These are phyloP conservation scores for Leucopternis melanops DNA, from an alignment of 2,113 vertebrate species.

Conservation along the genomic window DNA sequence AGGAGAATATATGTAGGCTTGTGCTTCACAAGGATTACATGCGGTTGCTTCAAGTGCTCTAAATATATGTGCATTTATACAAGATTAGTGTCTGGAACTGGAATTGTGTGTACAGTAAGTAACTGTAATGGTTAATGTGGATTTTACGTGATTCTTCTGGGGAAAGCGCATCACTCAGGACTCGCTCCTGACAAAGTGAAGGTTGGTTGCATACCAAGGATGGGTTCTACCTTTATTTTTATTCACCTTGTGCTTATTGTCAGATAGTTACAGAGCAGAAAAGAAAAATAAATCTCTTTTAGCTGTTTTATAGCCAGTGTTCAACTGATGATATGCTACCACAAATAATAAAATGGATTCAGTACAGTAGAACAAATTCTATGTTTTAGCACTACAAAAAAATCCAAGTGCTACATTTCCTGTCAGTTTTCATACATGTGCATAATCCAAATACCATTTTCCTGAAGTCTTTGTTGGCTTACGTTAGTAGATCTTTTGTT, in stretches of 20 bases:
- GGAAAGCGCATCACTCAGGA: neutral
- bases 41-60: neutral
- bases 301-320: neutral
- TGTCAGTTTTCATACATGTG: neutral
- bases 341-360: neutral
- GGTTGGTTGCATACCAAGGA: neutral
- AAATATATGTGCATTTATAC: neutral
- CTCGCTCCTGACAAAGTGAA: neutral
- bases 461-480: conserved; percentile 14
- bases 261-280: neutral
- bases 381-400: neutral
- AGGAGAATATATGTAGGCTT: neutral
- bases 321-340: neutral
- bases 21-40: neutral
- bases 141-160: neutral
- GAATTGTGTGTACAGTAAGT: neutral
- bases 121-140: neutral
- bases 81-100: neutral
- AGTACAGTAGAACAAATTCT: neutral
- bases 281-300: neutral
- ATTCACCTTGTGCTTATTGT: neutral
- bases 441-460: neutral
- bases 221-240: neutral
- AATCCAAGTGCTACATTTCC: neutral
- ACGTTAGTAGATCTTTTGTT: neutral